These are phyloP conservation scores for Epinephelus awoara DNA, from an alignment of 2,797 vertebrate species.

Conservation along the genomic window DNA sequence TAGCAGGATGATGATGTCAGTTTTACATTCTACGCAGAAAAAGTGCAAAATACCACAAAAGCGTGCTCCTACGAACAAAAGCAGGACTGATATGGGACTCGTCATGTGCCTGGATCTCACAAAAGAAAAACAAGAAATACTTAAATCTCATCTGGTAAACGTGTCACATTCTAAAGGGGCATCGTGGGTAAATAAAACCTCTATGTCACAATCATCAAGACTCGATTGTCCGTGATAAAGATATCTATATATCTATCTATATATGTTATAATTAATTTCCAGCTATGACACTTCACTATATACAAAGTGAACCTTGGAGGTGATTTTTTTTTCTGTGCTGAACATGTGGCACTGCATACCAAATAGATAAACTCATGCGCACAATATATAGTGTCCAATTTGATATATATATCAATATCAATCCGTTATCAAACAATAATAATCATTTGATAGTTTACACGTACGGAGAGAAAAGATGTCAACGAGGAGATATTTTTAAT, in stretches of 20 bases:
- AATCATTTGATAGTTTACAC: conserved; percentile 53
- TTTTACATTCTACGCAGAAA: conserved; percentile 79
- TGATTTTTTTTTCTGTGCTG: conserved; percentile 49
- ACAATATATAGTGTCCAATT: conserved; percentile 71
- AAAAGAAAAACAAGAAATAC: conserved; percentile 27
- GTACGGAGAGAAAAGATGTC: conserved; percentile 35
- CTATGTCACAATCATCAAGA: conserved; percentile 79
- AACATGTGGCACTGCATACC: conserved; percentile 67
- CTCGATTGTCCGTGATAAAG: conserved; percentile 84
- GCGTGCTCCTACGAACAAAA: conserved; percentile 35
- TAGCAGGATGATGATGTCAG: conserved; percentile 27
- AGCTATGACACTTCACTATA: conserved; percentile 76
- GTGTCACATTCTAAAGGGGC: conserved; percentile 71
- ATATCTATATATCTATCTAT: conserved; percentile 73
- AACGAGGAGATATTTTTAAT: conserved; percentile 39
- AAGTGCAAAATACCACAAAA: conserved; percentile 81
- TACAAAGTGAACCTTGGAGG: conserved; percentile 75
- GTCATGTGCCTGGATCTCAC: conserved; percentile 48
- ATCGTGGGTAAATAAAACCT: conserved; percentile 69
- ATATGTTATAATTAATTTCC: conserved; percentile 70
- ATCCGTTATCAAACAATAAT: conserved; percentile 64
- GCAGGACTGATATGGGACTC: conserved; percentile 39
- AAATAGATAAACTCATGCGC: conserved; percentile 69
- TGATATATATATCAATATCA: conserved; percentile 65
- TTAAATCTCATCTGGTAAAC: conserved; percentile 46